Percentiles rank a stretch among this genome's conserved stretches.
These are phyloP conservation scores for Oceanodroma tethys DNA, from an alignment of 2,113 vertebrate species.

Conservation along the genomic window DNA sequence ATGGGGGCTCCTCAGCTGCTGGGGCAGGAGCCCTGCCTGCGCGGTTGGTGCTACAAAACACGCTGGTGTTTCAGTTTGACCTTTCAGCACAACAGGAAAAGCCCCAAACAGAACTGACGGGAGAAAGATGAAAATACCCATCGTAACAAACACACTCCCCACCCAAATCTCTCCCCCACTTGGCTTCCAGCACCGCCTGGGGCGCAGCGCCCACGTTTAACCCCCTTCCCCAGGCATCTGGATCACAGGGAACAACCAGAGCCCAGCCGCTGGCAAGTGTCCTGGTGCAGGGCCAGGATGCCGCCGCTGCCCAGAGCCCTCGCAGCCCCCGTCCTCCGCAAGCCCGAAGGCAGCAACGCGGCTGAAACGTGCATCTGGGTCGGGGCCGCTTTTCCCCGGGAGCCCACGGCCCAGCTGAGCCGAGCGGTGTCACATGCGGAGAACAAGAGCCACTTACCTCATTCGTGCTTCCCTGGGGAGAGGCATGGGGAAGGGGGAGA, in stretches of 20 bases:
- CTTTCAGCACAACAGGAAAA: background rate
- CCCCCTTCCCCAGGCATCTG: background rate
- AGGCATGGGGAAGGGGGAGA: constrained; percentile 56
- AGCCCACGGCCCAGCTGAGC: background rate
- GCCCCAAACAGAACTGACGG: background rate
- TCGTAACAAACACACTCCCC: rapidly evolving
- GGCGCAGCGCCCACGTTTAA: rapidly evolving
- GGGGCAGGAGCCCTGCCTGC: background rate
- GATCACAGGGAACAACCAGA: background rate
- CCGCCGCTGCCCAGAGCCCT: background rate
- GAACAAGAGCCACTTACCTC: constrained; percentile 82
- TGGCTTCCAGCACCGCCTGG: background rate
- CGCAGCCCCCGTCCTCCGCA: rapidly evolving
- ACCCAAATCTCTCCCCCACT: background rate
- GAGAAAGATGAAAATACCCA: background rate
- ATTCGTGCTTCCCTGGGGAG: constrained; percentile 93
- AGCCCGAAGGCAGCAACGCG: background rate
- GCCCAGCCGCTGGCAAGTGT: background rate
- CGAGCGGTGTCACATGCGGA: rapidly evolving
- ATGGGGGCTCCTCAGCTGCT: background rate
- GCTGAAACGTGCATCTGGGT: rapidly evolving
- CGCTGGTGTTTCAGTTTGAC: background rate
- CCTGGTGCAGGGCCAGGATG: background rate
- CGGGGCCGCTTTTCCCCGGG: rapidly evolving
- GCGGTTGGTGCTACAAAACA: background rate